Base-by-base conservation (phyloP, 2,113 vertebrate genomes). In the Carettochelys insculpta region DNA sequence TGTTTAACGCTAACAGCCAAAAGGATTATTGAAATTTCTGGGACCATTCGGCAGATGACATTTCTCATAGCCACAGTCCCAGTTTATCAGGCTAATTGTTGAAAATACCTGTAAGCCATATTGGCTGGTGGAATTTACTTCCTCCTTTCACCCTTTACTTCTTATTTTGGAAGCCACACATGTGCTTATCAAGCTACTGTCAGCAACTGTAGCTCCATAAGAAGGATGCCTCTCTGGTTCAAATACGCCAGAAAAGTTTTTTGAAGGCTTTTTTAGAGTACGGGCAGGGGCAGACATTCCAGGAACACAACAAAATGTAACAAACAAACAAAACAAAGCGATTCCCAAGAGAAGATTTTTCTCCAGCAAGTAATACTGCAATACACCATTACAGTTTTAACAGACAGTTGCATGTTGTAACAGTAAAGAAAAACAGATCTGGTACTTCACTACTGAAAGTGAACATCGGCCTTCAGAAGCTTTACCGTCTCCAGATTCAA, bases 151-250 rank as follows among this genome's bases (percentile, higher is more conserved):
- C 31, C 16, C 61, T 12, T 24, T 38, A 11, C 34, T n/a, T 31
- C n/a, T 65, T n/a, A n/a, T 65, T 95, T 94, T 82, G 90, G 80
- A 89, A 96, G 87, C 92, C 91, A 92, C 90, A 89, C 43, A 68
- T 22, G 61, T n/a, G 82, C 61, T 82, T 95, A 85, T 90, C 89
- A 22, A 52, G 83, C 56, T 90, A 65, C 90, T 84, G 0, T 2
- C 83, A 87, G 82, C 90, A 88, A 90, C 96, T 91, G 75, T 68
- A 68, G 34, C 19, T 38, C 61, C 38, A 17, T 5, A 90, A 61
- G 75, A 94, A 88, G 80, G 85, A 73, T 91, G 61, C 80, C 58
- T 92, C 11, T 80, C 91, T 93, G 80, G 77, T 54, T 91, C 43
- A 31, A 82, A 91, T 91, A 90, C 48, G 85, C 90, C 78, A 68